Evolutionary conservation across 2,113 vertebrate species (phyloP), one percentile per base, ranked within the genome.

Genomic region (Hemicordylus capensis): DNA sequence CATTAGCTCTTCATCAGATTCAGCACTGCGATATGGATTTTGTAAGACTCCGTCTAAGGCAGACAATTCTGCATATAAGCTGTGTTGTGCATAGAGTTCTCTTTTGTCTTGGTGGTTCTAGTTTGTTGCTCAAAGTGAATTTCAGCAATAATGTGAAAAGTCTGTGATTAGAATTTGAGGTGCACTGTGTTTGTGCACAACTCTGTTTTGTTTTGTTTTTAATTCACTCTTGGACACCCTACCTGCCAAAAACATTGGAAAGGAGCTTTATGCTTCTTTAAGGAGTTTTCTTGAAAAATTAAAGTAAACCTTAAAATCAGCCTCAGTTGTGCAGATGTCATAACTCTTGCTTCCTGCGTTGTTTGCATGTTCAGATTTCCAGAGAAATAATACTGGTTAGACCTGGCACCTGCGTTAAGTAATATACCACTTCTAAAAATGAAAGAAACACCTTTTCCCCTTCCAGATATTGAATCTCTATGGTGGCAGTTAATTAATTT

Each of bases 1-100:
- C 10, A 81, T 76, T 78, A 86, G 59, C 8, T 70, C 44, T 56
- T 83, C 80, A 72, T 46, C 56, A 56, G 81, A 54, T 76, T 46
- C 28, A 85, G n/a, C 79, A 66, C 39, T 51, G 24, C 5, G 34
- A 72, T 39, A 75, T 58, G 59, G n/a, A n/a, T 66, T 81, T 22
- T 80, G 56, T 67, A 75, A 66, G 0, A 59, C 0, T n/a, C 56
- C 44, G 80, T 20, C 44, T 12, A 61, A 73, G 75, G 51, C 1
- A 0, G 2, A 26, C 85, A 28, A 1, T 37, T 80, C 46, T 75
- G 1, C 0, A 1, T 31, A 2, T 56, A 44, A 63, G 48, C 15
- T 3, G 4, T 22, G 0, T 11, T 81, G 3, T 44, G 39, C 2
- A 0, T 0, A 46, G 39, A 39, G 11, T 44, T 42, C 11, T 63